phyloP scores from a whole-genome alignment of 2,888 invertebrate genomes.

The Anodontia alba region DNA sequence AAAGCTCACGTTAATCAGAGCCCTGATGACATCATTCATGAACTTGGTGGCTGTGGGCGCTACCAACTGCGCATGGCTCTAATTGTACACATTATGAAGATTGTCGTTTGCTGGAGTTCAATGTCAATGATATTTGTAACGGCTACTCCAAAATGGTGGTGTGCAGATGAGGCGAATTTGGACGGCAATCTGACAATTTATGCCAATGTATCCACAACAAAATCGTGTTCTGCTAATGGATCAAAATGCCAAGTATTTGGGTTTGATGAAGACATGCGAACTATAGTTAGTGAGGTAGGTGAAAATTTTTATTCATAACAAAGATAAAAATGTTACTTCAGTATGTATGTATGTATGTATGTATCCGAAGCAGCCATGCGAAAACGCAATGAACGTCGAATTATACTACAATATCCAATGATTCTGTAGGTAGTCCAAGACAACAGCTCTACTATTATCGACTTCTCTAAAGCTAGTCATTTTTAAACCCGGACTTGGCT shows the following conservation, averaged over 20 bases:
- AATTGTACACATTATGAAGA: constrained; percentile 36
- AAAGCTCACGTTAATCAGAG: background rate
- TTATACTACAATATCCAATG: no score
- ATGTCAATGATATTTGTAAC: constrained; percentile 35
- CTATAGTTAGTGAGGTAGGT: constrained; percentile 23
- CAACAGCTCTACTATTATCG: no score
- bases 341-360: no score
- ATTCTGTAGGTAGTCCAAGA: no score
- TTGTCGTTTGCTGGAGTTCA: constrained; percentile 33
- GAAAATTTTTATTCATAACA: no score
- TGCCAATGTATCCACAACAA: background rate
- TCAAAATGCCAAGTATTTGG: constrained; percentile 33
- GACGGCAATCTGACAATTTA: background rate
- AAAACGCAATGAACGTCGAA: no score
- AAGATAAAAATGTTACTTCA: no score
- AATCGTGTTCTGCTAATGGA: constrained; percentile 22
- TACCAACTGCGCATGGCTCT: constrained; percentile 40
- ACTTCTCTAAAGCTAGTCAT: no score
- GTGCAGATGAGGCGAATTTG: constrained; percentile 17
- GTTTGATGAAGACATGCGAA: constrained; percentile 15
- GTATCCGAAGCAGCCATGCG: no score
- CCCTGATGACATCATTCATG: constrained; percentile 43
- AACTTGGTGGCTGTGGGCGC: constrained; percentile 45
- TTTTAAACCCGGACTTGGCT: no score
- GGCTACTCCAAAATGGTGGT: constrained; percentile 35